Evolutionary conservation across 2,888 invertebrate species (phyloP).

Genomic region (Onthophagus sagittarius): DNA sequence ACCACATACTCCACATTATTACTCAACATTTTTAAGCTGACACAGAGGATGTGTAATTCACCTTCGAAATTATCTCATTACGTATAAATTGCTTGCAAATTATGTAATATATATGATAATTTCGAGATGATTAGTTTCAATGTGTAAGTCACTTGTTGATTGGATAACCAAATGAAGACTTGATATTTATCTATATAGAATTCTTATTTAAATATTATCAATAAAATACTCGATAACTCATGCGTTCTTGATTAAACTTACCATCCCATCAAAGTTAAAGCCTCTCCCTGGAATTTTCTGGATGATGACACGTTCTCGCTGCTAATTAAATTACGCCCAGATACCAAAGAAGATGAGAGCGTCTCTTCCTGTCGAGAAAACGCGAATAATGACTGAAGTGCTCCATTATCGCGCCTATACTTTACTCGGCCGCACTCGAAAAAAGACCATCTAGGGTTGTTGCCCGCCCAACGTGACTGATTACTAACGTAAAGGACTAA

Average conservation of each 20-base stretch:
- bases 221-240: too few relatives aligned
- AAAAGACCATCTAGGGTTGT: neutral
- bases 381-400: neutral
- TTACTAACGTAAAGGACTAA: neutral
- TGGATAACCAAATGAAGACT: neutral
- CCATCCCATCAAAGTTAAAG: neutral
- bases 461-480: neutral
- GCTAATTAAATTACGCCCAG: neutral
- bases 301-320: neutral
- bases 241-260: neutral
- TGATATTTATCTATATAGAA: neutral
- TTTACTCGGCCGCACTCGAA: neutral
- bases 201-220: too few relatives aligned
- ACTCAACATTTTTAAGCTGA: too few relatives aligned
- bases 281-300: neutral
- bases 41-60: neutral
- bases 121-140: neutral
- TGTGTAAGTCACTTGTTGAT: neutral
- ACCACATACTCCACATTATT: neutral
- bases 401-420: neutral
- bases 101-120: neutral
- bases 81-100: neutral
- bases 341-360: neutral
- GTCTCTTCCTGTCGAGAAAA: neutral
- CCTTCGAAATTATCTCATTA: neutral